Evolutionary conservation across 2,888 invertebrate species (phyloP), one percentile per base, ranked within the genome.

Genomic region (Himalopsyche anomala): DNA sequence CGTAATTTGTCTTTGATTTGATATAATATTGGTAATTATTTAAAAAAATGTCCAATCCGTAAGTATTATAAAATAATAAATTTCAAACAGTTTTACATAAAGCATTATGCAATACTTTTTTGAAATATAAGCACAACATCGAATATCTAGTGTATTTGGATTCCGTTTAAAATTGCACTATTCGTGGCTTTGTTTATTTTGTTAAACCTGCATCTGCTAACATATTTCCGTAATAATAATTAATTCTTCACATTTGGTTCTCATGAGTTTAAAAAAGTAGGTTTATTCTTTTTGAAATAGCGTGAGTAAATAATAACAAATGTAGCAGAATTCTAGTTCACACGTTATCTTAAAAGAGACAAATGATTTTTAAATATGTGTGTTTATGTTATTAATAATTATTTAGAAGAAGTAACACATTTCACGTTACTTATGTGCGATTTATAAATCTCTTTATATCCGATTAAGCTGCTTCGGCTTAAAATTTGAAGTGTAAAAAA

Each of bases 231-330:
- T 36, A 15, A 51, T 51, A 74, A 36, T 74, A 38, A 74, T 38
- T 38, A 74, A 74, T 74, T 38, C 51, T 51, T 51, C 15, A 51
- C 74, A 74, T 38, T 69, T 36, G 74, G 11, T 74, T 74, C 74
- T 74, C 74, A 74, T 74, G 74, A 74, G 38, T 74, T 74, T 38
- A 74, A 11, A 12, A 12, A 74, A 38, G 74, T 74, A 74, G 74
- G 74, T 74, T 74, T 74, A 74, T 36, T 74, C 38, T 74, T 36
- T 74, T 74, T 74, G 36, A 74, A 38, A 74, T 12, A 74, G 74
- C 74, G 74, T 74, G 74, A 74, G 74, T 74, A 74, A 74, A 74
- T 74, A 74, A 74, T 74, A 74, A 74, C 74, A 74, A 74, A 74
- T 36, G 74, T 74, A 74, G 15, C 42, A 81, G 45, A 40, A 81